Evolutionary conservation across 2,888 invertebrate genomes (phyloP), one percentile per base, ranked within the genome.

Genomic region (Tetropium fuscum): DNA sequence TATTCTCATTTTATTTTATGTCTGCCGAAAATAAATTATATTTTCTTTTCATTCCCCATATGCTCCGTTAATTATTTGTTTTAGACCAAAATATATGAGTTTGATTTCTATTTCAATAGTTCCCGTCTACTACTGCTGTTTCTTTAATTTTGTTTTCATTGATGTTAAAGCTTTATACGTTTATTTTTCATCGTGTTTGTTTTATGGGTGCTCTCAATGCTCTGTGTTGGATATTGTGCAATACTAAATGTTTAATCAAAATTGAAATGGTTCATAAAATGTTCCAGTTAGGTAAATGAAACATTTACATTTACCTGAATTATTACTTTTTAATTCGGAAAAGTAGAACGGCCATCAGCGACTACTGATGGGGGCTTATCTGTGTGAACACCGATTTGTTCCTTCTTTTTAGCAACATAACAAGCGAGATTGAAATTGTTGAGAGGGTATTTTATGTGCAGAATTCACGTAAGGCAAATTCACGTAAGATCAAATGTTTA

Each of bases 131-230:
- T 34, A 11, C 4, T 13, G 45, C 58, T 56, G 60, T 64, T 64
- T 61, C 63, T 66, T 65, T 59, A 63, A 65, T 69, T 62, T 60
- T 59, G 62, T 69, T 64, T 65, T 60, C 63, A 67, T 61, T 58
- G 65, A 66, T 66, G 64, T 64, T 62, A 58, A 60, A 63, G 89
- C 90, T 49, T 63, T 64, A 63, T 63, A 60, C 62, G 68, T 66
- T 69, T 70, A 66, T 71, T 69, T 69, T 69, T 68, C 64, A 61
- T 61, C 59, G 51, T 62, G 59, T 64, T 63, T 51, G 58, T 61
- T 60, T 61, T 55, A 55, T 56, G 53, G 47, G 45, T 61, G 58
- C 58, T 62, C 59, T 61, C 62, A 59, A 61, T 63, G 25, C 22
- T 19, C 27, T 20, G 18, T 16, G 30, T 47, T 30, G 34, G 19